Base-by-base conservation (phyloP, 1,140 invertebrate genomes). In the Chymomyza costata region DNA sequence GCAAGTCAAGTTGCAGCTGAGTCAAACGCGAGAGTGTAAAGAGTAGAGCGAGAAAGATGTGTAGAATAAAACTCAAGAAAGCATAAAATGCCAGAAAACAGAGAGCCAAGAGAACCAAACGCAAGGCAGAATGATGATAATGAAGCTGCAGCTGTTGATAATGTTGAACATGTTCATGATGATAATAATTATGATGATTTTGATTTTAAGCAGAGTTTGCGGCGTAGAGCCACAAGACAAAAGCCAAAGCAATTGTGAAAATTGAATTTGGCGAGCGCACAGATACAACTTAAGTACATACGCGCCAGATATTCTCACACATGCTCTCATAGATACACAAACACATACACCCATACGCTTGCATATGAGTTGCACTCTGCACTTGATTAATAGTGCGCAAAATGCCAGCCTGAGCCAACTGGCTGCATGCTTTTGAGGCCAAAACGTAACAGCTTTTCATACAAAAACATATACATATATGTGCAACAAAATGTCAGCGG, bases 321-420 rank as follows among this genome's bases (percentile, higher is more conserved):
- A n/a, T n/a, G n/a, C n/a, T n/a, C n/a, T n/a, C n/a, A n/a, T n/a
- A n/a, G n/a, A n/a, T n/a, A n/a, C n/a, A n/a, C n/a, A n/a, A n/a
- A n/a, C n/a, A n/a, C n/a, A n/a, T n/a, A n/a, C n/a, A n/a, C n/a
- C n/a, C n/a, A n/a, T n/a, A n/a, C n/a, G n/a, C n/a, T n/a, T n/a
- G n/a, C n/a, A n/a, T n/a, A n/a, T n/a, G n/a, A n/a, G n/a, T 19
- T 30, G 18, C 7, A 37, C n/a, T 15, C 2, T 25, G 16, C 51
- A 31, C 18, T 45, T 55, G 45, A 55, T 49, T 40, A 61, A 61
- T 55, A 35, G 58, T 44, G 48, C 48, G 35, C 18, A 10, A 37
- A 47, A 40, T 45, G 43, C 17, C n/a, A n/a, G n/a, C n/a, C n/a
- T n/a, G n/a, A 46, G 43, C 34, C 45, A 37, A 31, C 37, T 35